Evolutionary conservation across 2,888 invertebrate genomes (phyloP).

Genomic region (Heliothis peltigera): DNA sequence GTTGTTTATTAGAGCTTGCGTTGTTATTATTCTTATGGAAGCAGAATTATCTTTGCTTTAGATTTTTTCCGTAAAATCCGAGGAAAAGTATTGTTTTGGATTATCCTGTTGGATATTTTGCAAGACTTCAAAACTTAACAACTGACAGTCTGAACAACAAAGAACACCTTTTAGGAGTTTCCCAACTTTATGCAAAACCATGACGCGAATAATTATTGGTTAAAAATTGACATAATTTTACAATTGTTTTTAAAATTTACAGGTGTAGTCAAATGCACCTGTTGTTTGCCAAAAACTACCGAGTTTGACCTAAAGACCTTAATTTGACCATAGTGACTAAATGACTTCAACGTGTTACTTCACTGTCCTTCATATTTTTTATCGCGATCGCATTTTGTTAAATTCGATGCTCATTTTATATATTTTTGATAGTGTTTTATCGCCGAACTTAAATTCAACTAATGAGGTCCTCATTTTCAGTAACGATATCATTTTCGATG

Average conservation of each 20-base stretch:
- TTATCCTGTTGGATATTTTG: no score
- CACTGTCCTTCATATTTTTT: constrained; percentile 33
- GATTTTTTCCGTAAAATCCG: no score
- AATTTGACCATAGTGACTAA: constrained; percentile 45
- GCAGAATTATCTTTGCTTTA: no score
- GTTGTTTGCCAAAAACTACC: constrained; percentile 56
- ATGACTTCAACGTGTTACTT: constrained; percentile 12
- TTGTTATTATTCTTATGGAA: no score
- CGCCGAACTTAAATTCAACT: constrained; percentile 13
- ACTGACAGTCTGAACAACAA: constrained; percentile 9
- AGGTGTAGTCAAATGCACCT: constrained; percentile 56
- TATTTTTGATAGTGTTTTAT: constrained; percentile 16
- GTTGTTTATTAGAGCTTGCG: not conserved
- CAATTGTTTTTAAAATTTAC: constrained; percentile 34
- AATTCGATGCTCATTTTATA: constrained; percentile 6
- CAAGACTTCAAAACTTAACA: no score
- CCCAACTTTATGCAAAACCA: not conserved
- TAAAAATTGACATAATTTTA: constrained; percentile 25
- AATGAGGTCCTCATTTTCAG: constrained; percentile 16
- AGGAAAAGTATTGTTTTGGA: no score
- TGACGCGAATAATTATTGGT: constrained; percentile 32
- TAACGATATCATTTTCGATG: constrained; percentile 22
- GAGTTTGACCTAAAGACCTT: constrained; percentile 56
- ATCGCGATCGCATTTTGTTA: constrained; percentile 7
- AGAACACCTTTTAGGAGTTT: constrained; percentile 35